A percentile compares a stretch with the other conserved stretches of the same genome.
Evolutionary conservation across 1,140 invertebrate genomes (phyloP).

Genomic region (Globodera rostochiensis): DNA sequence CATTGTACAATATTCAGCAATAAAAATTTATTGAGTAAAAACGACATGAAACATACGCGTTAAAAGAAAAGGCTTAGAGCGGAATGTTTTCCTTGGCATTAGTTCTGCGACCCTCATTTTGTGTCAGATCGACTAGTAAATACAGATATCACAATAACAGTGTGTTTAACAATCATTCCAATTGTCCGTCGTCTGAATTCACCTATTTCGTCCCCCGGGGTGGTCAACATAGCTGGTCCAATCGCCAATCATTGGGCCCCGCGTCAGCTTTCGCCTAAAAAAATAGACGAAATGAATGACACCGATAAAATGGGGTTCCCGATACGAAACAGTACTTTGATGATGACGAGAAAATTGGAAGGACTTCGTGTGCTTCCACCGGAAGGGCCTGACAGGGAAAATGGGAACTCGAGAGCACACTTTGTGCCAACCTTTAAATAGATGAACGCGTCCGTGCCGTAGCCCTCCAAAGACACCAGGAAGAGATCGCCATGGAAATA

Average conservation of each 20-base stretch:
- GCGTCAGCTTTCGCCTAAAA: constrained; percentile 59
- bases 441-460: constrained; percentile 92
- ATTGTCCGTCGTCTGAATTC: neutral
- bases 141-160: neutral
- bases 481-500: constrained; percentile 96
- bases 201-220: neutral
- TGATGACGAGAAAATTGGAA: constrained; percentile 59
- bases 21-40: too few species aligned
- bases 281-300: constrained; percentile 34
- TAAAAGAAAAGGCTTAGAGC: too few species aligned
- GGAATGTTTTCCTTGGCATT: too few species aligned
- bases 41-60: too few species aligned
- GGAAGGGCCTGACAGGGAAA: constrained; percentile 50
- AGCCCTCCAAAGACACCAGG: constrained; percentile 88
- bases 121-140: neutral
- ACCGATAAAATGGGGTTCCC: neutral
- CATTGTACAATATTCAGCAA: too few species aligned
- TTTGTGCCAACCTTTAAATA: constrained; percentile 81
- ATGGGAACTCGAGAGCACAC: neutral
- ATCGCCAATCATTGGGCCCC: constrained; percentile 54
- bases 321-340: constrained; percentile 47
- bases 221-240: constrained; percentile 45
- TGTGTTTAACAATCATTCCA: neutral
- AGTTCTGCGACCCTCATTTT: too few species aligned
- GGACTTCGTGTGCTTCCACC: constrained; percentile 61